These are phyloP conservation scores for Mus spicilegus DNA, from an alignment of 2,113 vertebrate species.

Conservation along the genomic window DNA sequence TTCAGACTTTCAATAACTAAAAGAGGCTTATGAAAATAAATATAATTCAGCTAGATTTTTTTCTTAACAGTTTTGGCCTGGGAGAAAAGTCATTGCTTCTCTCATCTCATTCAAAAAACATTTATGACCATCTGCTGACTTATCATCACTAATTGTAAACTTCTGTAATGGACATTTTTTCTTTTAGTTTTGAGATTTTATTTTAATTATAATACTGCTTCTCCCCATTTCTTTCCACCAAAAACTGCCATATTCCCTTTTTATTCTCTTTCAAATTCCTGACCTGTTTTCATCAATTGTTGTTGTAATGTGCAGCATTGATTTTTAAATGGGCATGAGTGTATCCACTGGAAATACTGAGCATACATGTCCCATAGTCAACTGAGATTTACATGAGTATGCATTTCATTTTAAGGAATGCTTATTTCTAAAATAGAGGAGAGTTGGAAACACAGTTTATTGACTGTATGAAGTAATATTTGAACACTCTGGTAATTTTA, in stretches of 20 bases:
- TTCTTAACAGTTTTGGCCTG: neutral
- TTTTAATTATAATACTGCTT: neutral
- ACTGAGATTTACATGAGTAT: neutral
- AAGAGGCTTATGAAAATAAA: neutral
- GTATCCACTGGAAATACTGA: neutral
- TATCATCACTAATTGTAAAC: neutral
- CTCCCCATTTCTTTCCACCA: too few relatives aligned
- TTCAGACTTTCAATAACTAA: constrained; percentile 15
- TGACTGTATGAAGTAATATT: neutral
- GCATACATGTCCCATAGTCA: neutral
- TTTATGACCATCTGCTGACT: neutral
- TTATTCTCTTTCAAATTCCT: neutral
- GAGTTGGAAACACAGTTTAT: neutral
- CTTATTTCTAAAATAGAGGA: neutral
- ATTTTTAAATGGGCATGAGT: neutral
- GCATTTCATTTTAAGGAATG: neutral
- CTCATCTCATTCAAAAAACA: neutral
- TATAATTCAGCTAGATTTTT: neutral
- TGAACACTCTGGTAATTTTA: neutral
- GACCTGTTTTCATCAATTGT: neutral
- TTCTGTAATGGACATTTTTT: neutral
- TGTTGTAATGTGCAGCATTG: neutral
- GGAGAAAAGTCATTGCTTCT: neutral
- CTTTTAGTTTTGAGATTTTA: neutral
- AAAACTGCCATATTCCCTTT: neutral